Base-by-base conservation (phyloP, 2,797 vertebrate genomes). In the Erpetoichthys calabaricus region DNA sequence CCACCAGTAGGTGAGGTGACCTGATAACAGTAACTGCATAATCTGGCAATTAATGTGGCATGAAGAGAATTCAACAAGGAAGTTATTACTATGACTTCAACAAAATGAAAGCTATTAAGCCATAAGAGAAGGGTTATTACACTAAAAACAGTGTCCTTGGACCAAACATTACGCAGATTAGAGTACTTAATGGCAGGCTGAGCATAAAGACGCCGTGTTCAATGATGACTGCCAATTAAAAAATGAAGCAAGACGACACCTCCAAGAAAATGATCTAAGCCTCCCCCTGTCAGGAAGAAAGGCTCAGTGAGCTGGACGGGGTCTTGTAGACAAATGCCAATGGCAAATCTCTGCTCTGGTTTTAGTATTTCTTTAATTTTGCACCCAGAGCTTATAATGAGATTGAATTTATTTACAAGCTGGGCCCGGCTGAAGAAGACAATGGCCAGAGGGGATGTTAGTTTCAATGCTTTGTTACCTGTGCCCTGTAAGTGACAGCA, bases 21-120 rank as follows among this genome's bases (percentile, higher is more conserved):
- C 53, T 47, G 54, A 61, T 53, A 61, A 50, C 60, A 61, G 62
- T 47, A 56, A 60, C 59, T 54, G 45, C 49, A 58, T n/a, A 25
- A 56, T 4, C 57, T 53, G 56, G 63, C 71, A 70, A 76, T 76
- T 66, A 62, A 71, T 65, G 60, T 56, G 55, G 59, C 44, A 52
- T 59, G 57, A 56, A 61, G 62, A 47, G 51, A 55, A 54, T 49
- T 68, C 56, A 55, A 65, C 57, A 60, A 65, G 63, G 58, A 54
- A 62, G 59, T 10, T 58, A 69, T 70, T 65, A 60, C 61, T 42
- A n/a, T 59, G 58, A 64, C 60, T 58, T 64, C 59, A 50, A 56
- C 57, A 60, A 41, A 42, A 8, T 53, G 51, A 52, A 45, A 45
- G 7, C 45, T 25, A 44, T 45, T 45, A 55, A 45, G 47, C 42